Evolutionary conservation across 1,140 invertebrate species (phyloP).

Genomic region (Macrobrachium rosenbergii): DNA sequence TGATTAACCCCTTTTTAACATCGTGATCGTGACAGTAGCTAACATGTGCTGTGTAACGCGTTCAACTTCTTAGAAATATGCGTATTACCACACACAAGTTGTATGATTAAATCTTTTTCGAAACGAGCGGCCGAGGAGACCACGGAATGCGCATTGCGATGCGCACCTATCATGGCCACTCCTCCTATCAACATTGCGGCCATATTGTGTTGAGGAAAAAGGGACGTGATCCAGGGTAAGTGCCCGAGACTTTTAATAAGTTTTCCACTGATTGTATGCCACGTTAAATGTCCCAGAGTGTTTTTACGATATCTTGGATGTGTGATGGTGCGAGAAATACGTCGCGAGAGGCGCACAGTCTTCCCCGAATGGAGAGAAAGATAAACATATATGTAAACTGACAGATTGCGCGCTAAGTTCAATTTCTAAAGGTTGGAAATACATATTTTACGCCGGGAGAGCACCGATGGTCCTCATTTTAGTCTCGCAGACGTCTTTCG

Average conservation of each 20-base stretch:
- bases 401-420: constrained; percentile 44
- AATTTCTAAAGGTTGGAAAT: constrained; percentile 12
- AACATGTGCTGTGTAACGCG: too few relatives aligned
- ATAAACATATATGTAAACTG: too few relatives aligned
- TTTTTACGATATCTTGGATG: too few relatives aligned
- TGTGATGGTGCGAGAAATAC: too few relatives aligned
- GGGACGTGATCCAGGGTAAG: constrained; percentile 23
- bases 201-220: constrained; percentile 51
- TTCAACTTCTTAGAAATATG: too few relatives aligned
- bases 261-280: neutral
- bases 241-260: constrained; percentile 25
- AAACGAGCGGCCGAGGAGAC: constrained; percentile 13
- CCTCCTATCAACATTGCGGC: constrained; percentile 43
- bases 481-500: neutral
- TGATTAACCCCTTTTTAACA: too few relatives aligned
- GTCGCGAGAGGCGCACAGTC: too few relatives aligned
- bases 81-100: too few relatives aligned
- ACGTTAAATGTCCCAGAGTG: neutral
- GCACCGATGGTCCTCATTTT: neutral
- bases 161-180: constrained; percentile 50
- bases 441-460: neutral
- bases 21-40: too few relatives aligned
- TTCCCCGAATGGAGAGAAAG: too few relatives aligned
- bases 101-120: neutral
- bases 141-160: constrained; percentile 21